Percentiles rank a stretch among this genome's conserved stretches.
These are phyloP conservation scores for Thaumatotibia leucotreta DNA, from an alignment of 1,140 invertebrate genomes.

Conservation along the genomic window DNA sequence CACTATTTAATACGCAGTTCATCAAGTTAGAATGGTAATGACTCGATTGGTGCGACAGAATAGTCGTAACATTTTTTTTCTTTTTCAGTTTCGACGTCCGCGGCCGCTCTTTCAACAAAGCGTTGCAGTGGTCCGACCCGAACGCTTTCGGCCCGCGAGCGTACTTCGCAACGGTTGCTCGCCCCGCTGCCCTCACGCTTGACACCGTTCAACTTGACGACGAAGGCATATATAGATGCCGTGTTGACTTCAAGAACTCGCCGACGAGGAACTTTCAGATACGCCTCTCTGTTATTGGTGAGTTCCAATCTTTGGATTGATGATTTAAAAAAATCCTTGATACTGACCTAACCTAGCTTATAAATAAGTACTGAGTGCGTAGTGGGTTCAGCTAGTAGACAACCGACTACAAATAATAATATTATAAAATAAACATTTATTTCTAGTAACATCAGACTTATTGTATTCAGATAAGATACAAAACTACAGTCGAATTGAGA, in stretches of 20 bases:
- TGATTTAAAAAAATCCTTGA: too few species aligned
- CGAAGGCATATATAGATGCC: constrained; percentile 88
- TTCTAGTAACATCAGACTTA: too few species aligned
- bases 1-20: too few species aligned
- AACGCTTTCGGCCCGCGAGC: constrained; percentile 84
- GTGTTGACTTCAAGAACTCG: constrained; percentile 92
- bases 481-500: too few species aligned
- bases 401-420: too few species aligned
- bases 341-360: too few species aligned
- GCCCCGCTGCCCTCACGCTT: constrained; percentile 85
- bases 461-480: too few species aligned
- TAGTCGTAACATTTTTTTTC: constrained; percentile 23
- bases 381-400: too few species aligned
- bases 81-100: constrained; percentile 85
- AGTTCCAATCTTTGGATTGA: too few species aligned
- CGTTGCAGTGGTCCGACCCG: constrained; percentile 86
- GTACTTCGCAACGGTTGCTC: constrained; percentile 83
- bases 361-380: too few species aligned
- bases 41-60: too few species aligned
- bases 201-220: constrained; percentile 87
- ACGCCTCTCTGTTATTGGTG: constrained; percentile 93
- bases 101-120: constrained; percentile 83
- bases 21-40: neutral
- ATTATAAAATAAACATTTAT: too few species aligned
- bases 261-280: constrained; percentile 93